These are phyloP conservation scores for Phlogophora meticulosa DNA, from an alignment of 2,888 invertebrate genomes.

Conservation along the genomic window DNA sequence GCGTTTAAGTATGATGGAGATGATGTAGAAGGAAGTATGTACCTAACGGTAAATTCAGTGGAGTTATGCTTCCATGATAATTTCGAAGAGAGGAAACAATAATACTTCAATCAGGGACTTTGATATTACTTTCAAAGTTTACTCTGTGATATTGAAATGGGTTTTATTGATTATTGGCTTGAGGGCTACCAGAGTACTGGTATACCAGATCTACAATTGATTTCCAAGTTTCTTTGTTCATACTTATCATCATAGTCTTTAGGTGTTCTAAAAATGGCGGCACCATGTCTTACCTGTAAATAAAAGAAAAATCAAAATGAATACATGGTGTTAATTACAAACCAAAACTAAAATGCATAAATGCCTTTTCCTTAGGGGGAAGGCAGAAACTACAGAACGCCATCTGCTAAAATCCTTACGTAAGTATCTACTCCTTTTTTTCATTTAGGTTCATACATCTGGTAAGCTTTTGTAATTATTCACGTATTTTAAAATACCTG, in stretches of 20 bases:
- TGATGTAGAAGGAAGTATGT: constrained; percentile 45
- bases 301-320: constrained; percentile 20
- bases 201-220: not conserved
- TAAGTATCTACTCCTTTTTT: too few species aligned
- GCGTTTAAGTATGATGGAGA: constrained; percentile 64
- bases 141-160: constrained; percentile 21
- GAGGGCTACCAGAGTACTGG: too few species aligned
- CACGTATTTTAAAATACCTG: constrained; percentile 54
- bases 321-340: not conserved
- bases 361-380: too few species aligned
- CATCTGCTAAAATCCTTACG: too few species aligned
- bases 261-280: constrained; percentile 3
- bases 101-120: constrained; percentile 39
- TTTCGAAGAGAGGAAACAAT: constrained; percentile 16
- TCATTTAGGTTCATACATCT: too few species aligned
- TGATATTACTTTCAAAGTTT: constrained; percentile 39
- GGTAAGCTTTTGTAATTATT: constrained; percentile 50
- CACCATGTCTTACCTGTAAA: constrained; percentile 45
- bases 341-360: too few species aligned
- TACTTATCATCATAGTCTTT: constrained; percentile 20
- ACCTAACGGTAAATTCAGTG: constrained; percentile 32
- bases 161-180: constrained; percentile 1
- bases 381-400: too few species aligned
- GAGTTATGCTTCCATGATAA: constrained; percentile 50
- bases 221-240: not conserved